phyloP scores from a whole-genome alignment of 2,113 vertebrate species.

The Sturnus vulgaris region DNA sequence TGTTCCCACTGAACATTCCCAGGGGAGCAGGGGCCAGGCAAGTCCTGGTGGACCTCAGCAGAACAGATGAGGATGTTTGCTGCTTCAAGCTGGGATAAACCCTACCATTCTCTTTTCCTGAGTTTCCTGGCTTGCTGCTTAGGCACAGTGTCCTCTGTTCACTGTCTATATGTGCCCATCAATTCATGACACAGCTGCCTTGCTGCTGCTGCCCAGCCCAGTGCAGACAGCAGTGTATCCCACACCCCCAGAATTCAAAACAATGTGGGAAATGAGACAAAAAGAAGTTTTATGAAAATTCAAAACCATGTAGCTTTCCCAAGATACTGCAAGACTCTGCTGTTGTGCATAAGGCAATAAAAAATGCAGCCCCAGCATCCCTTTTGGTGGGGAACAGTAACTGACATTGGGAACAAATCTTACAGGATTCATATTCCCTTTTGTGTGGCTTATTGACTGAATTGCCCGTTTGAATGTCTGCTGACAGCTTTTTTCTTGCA shows the following conservation, averaged over 20 bases:
- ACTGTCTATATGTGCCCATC: rapidly evolving
- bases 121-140: not conserved
- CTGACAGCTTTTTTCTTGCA: not conserved
- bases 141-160: not conserved
- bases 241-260: not conserved
- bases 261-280: rapidly evolving
- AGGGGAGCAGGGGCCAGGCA: rapidly evolving
- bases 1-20: not conserved
- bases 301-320: not conserved
- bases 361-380: not conserved
- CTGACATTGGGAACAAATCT: not conserved
- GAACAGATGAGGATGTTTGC: rapidly evolving
- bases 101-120: not conserved
- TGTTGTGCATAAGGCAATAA: not conserved
- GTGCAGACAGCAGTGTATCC: not conserved
- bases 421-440: not conserved
- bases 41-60: not conserved
- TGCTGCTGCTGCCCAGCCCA: not conserved
- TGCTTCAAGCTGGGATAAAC: not conserved
- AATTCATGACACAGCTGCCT: not conserved
- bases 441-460: not conserved
- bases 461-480: rapidly evolving
- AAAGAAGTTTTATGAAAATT: not conserved
- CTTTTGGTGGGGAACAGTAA: not conserved
- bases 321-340: not conserved